Conservation (phyloP, 2,113 vertebrate genomes). For the Chinchilla lanigera region DNA sequence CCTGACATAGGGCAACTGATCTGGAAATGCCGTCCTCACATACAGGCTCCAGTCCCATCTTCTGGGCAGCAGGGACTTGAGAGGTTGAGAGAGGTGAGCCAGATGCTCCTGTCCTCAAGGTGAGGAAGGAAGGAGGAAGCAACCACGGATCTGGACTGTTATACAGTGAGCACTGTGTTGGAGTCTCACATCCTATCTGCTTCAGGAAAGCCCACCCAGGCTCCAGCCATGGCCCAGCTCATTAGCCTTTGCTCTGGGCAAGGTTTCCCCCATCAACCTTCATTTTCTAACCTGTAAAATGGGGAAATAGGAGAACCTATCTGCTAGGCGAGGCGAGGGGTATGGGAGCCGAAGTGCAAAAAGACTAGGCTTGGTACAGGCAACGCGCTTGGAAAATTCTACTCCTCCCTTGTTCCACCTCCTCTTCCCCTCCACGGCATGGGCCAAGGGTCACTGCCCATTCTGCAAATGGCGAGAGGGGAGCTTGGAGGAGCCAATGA, state of each 20-base stretch:
- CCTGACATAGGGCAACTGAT: not conserved
- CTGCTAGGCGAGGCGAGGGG: not conserved
- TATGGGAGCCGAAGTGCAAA: too few relatives aligned
- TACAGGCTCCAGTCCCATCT: not conserved
- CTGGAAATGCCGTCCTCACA: not conserved
- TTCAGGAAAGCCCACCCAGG: not conserved
- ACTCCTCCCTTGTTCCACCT: not conserved
- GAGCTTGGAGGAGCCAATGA: not conserved
- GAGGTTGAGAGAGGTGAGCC: not conserved
- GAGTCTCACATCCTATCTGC: not conserved
- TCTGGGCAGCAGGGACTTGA: not conserved
- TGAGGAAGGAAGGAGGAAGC: not conserved
- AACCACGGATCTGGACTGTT: rapidly evolving
- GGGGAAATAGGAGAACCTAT: not conserved
- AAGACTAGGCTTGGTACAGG: not conserved
- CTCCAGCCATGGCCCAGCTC: not conserved
- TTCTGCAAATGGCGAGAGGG: not conserved
- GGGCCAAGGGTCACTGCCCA: not conserved
- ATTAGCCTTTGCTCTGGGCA: not conserved
- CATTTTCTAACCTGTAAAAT: not conserved
- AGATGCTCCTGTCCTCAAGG: not conserved
- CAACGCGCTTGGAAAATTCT: not conserved
- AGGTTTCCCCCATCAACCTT: not conserved
- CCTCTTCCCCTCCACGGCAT: not conserved
- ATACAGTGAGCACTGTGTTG: not conserved